Percentiles rank a stretch among this genome's conserved stretches.
Conservation (phyloP, 2,113 vertebrate genomes). For the Pomatostomus ruficeps region DNA sequence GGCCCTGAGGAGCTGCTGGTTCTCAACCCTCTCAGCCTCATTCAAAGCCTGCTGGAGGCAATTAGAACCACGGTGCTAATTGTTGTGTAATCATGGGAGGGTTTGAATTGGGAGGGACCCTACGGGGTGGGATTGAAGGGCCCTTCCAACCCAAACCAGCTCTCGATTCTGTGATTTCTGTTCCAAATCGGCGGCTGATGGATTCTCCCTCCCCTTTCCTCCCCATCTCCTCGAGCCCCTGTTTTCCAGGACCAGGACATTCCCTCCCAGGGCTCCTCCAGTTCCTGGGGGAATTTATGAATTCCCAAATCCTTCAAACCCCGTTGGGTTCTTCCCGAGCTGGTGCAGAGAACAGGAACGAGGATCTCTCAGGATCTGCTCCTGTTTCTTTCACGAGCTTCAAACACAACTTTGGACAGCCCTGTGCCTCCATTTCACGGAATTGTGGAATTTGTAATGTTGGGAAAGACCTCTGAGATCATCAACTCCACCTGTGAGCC, state of each 20-base stretch:
- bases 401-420: not conserved
- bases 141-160: not conserved
- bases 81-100: not conserved
- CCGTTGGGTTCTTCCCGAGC: not conserved
- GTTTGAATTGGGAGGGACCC: not conserved
- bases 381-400: not conserved
- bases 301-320: not conserved
- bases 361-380: not conserved
- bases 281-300: not conserved
- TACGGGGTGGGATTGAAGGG: not conserved
- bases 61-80: not conserved
- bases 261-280: not conserved
- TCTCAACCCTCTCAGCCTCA: not conserved
- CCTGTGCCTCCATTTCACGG: not conserved
- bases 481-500: not conserved
- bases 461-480: not conserved
- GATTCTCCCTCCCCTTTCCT: not conserved
- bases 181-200: not conserved
- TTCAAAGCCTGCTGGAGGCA: not conserved
- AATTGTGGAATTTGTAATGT: not conserved
- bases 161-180: not conserved
- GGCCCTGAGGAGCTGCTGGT: not conserved
- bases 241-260: not conserved
- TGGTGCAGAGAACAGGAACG: not conserved
- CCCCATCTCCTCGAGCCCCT: not conserved